These are phyloP conservation scores for Plebejus argus DNA, from an alignment of 2,888 invertebrate species.

Conservation along the genomic window DNA sequence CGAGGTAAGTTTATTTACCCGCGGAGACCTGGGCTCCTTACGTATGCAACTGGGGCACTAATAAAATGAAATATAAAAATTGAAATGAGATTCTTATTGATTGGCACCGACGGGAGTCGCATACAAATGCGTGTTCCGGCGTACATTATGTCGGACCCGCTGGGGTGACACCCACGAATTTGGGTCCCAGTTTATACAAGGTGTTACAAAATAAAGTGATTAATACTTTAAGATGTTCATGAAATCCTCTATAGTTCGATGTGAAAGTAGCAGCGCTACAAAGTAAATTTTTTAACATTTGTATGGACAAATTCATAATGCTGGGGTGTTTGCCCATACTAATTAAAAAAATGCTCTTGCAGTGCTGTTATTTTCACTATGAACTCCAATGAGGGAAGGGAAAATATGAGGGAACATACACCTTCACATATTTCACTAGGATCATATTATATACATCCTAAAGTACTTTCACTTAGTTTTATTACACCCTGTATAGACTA, in stretches of 20 bases:
- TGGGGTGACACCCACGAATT: not conserved
- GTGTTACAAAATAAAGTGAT: not conserved
- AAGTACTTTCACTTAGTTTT: too few species aligned
- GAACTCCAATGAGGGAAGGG: too few species aligned
- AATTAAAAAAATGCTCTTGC: too few species aligned
- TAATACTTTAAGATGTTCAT: not conserved
- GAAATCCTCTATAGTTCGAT: not conserved
- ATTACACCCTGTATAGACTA: not conserved
- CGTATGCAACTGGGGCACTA: conserved; percentile 31
- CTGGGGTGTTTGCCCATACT: too few species aligned
- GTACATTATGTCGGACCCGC: conserved; percentile 12
- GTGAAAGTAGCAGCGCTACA: too few species aligned
- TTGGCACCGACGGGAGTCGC: conserved; percentile 30
- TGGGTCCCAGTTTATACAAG: not conserved
- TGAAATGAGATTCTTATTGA: conserved; percentile 33
- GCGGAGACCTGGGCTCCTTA: not conserved
- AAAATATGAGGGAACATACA: too few species aligned
- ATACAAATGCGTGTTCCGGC: conserved; percentile 30
- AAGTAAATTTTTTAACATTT: too few species aligned
- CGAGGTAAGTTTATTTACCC: conserved; percentile 27
- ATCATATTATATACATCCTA: too few species aligned
- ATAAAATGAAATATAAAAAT: conserved; percentile 33
- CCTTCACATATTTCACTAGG: too few species aligned
- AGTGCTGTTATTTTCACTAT: too few species aligned
- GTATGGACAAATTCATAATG: too few species aligned